Evolutionary conservation across 2,888 invertebrate genomes (phyloP), one percentile per base, ranked within the genome.

Genomic region (Ditylenchus weischeri): DNA sequence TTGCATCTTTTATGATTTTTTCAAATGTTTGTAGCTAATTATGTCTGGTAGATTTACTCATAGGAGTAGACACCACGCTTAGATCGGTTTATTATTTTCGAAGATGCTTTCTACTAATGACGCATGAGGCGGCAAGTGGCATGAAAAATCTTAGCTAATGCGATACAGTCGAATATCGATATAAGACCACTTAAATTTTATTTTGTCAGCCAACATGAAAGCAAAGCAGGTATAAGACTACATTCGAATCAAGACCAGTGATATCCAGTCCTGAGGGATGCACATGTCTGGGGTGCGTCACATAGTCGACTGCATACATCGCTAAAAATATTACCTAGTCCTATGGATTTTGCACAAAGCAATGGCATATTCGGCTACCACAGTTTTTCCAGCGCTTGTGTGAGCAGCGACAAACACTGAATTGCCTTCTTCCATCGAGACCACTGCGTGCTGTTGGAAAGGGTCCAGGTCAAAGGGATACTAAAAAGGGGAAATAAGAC

Each of bases 351-450:
- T 89, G 0, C 94, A 92, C 81, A 98, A 87, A 0, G 96, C 96
- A 75, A 99, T 93, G 0, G 98, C 98, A 85, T 98, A 99, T 85
- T 98, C 98, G 0, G 98, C 98, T 0, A 99, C 94, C 0, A 94
- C 96, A 0, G 98, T 99, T 86, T 99, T 99, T 10, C 86, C 86
- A 21, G 98, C 98, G 0, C 98, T 98, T 0, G 98, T 99, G 83
- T 99, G 98, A 0, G 98, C 98, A 0, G 98, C 94, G 0, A 99
- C 95, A 84, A 99, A 96, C 0, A 99, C 93, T 83, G 93, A 92
- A 78, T 93, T 90, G 18, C 91, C 90, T 79, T 91, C 90, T 85
- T 98, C 96, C 65, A 99, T 85, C 83, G 91, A 91, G 8, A 95
- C 85, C 69, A 99, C 92, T 0, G 98, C 95, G 36, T 91, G 91